Evolutionary conservation across 2,113 vertebrate genomes (phyloP).

Genomic region (Microtus ochrogaster): DNA sequence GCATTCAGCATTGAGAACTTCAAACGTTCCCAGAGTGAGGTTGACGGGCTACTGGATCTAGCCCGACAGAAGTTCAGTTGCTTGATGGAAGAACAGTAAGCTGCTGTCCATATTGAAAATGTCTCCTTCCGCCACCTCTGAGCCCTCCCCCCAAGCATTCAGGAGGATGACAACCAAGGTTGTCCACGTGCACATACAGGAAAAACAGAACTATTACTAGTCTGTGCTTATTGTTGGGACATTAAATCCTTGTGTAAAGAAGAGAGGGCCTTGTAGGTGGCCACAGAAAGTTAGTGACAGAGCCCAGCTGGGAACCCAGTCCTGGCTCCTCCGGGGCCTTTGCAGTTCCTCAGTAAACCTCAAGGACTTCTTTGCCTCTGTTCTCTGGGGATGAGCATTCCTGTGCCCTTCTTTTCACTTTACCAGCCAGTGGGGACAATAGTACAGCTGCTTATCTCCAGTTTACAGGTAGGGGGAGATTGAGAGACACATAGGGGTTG

Average conservation of each 20-base stretch:
- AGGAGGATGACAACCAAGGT: background rate
- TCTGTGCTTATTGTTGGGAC: background rate
- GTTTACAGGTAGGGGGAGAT: background rate
- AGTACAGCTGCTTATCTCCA: background rate
- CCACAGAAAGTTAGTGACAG: background rate
- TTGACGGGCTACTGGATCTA: conserved; percentile 97
- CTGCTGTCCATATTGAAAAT: background rate
- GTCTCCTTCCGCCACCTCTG: too few species aligned
- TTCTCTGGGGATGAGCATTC: background rate
- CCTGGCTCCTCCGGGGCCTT: background rate
- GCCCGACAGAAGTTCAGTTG: conserved; percentile 95
- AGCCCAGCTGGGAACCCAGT: background rate
- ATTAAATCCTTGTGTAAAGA: background rate
- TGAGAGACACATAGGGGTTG: background rate
- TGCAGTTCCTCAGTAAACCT: background rate
- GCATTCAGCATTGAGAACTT: conserved; percentile 99
- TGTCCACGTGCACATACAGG: background rate
- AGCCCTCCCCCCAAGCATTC: background rate
- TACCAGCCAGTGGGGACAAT: background rate
- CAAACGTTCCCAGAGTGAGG: conserved; percentile 96
- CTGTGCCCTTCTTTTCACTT: background rate
- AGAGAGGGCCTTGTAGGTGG: background rate
- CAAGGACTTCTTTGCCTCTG: background rate
- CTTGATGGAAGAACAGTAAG: conserved; percentile 96
- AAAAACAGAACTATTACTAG: background rate